Evolutionary conservation across 2,888 invertebrate species (phyloP).

Genomic region (Scaptodrosophila latifasciaeformis): DNA sequence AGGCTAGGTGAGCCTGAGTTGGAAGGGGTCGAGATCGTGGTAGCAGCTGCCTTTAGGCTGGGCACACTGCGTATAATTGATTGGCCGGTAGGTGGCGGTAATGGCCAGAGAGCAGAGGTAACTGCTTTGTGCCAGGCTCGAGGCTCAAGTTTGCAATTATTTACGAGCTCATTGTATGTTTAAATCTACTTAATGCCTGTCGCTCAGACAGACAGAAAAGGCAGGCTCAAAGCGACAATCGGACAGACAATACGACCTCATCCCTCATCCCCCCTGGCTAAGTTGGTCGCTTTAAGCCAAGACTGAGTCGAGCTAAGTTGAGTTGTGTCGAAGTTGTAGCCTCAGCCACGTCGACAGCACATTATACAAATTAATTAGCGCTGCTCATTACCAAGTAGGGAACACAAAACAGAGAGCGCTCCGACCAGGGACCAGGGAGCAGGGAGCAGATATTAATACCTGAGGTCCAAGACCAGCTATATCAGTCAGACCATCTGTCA

Average conservation of each 20-base stretch:
- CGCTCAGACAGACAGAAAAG: neutral
- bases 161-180: constrained; percentile 46
- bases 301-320: neutral
- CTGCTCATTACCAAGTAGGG: constrained; percentile 27
- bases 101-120: neutral
- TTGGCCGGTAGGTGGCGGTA: constrained; percentile 38
- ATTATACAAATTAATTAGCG: constrained; percentile 59
- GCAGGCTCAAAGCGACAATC: too few relatives aligned
- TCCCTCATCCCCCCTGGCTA: neutral
- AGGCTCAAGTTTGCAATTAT: constrained; percentile 22
- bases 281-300: neutral
- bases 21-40: too few relatives aligned
- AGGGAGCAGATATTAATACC: too few relatives aligned
- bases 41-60: constrained; percentile 10
- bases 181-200: constrained; percentile 37
- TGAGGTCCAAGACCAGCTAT: too few relatives aligned
- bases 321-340: constrained; percentile 10
- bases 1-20: constrained; percentile 4
- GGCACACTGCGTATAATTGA: constrained; percentile 44
- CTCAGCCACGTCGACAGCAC: constrained; percentile 41
- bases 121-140: neutral
- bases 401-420: neutral
- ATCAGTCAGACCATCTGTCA: too few relatives aligned
- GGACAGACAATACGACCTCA: too few relatives aligned
- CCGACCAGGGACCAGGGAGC: too few relatives aligned